Evolutionary conservation across 2,113 vertebrate species (phyloP), one percentile per base, ranked within the genome.

Genomic region (Chiloscyllium plagiosum): DNA sequence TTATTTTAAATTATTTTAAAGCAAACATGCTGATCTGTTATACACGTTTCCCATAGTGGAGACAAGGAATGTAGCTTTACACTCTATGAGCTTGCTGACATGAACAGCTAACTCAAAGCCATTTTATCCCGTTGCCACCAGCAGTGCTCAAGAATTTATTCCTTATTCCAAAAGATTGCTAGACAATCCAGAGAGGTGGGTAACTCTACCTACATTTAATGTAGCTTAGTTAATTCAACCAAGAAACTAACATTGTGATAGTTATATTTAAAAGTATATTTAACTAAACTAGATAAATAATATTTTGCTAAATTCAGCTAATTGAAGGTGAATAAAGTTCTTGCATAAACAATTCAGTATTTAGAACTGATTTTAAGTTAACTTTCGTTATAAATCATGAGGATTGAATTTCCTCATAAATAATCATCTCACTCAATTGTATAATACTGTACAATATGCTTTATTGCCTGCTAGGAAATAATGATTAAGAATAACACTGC

Each of bases 381-480:
- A 37, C 89, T 87, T 65, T 70, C 42, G 42, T 95, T 72, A 68
- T 17, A 94, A 47, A 70, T 47, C 24, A 72, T 47, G 42, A 47
- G 50, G 94, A 70, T 70, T 17, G 24, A 13, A 50, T 72, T 95
- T 50, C 13, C 19, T 70, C 26, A 70, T 87, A 1, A 0, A 97
- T 96, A 50, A 97, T 96, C 96, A 96, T 96, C 96, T 96, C 0
- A 42, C 96, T 97, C 86, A 96, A 96, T 96, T 97, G 97, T 96
- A 97, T 97, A 97, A 97, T 97, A 97, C 94, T 95, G 68, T 97
- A 97, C 96, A 97, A 97, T 97, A 97, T 97, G 97, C 96, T 97
- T 97, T 97, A 97, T 97, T 97, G 97, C 97, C 96, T 97, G 97
- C 97, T 97, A 97, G 96, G 97, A 97, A 97, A 95, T 95, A 95